Evolutionary conservation across 2,797 vertebrate genomes (phyloP), one percentile per base, ranked within the genome.

Genomic region (Acropternis orthonyx): DNA sequence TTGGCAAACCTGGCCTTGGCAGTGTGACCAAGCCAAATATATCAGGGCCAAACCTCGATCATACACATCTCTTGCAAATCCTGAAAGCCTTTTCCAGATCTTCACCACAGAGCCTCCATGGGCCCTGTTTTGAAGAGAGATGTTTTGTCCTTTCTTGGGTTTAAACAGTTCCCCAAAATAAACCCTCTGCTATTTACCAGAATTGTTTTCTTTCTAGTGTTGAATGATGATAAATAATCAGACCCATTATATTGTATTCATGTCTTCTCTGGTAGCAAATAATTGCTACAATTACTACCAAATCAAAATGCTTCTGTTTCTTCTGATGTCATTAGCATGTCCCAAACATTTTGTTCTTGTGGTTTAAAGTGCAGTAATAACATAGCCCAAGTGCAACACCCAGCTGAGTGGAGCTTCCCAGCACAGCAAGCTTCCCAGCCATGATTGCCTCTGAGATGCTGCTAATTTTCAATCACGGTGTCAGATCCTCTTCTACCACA

Each of bases 261-360:
- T 93, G 78, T 91, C 93, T 90, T 83, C 75, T 76, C 92, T 75
- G 66, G 55, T 69, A 91, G 91, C 84, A 95, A 96, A 88, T 95
- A 93, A 95, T 96, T 92, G 88, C 82, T 92, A 91, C 93, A 95
- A 94, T 97, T 95, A 96, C 74, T 59, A 89, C 59, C 77, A 78
- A 95, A 96, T 96, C 89, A 95, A 89, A 96, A 95, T 90, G 90
- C 87, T 69, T 72, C 93, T 95, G 91, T 93, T 96, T 96, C 91
- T 93, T 65, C 79, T 94, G 86, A 80, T 95, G 55, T 94, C 87
- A 95, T 97, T 96, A 97, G 74, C 86, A 76, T 54, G 87, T 95
- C 93, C 92, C 80, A 97, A 80, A 96, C 94, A 96, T 93, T 96
- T 93, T 96, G 96, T 97, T 92, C 96, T 91, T 49, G 54, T 74